These are phyloP conservation scores for Neelides folsomi DNA, from an alignment of 2,888 invertebrate species.

Conservation along the genomic window DNA sequence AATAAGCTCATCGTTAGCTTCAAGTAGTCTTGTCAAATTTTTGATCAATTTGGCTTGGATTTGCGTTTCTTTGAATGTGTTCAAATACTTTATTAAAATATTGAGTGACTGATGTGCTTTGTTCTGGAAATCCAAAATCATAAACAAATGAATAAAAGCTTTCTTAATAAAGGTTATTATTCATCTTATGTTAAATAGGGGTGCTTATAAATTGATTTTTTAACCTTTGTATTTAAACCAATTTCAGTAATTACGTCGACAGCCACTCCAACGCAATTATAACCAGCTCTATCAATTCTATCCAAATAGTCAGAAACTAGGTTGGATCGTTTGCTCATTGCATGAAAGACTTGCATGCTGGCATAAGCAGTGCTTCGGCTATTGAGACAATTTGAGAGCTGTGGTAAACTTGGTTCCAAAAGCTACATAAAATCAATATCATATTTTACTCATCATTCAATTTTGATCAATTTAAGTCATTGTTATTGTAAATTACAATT, in stretches of 20 bases:
- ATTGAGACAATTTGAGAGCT: constrained; percentile 62
- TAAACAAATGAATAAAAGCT: no score
- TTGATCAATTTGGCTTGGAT: no score
- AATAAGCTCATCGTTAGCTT: no score
- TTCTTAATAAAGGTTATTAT: no score
- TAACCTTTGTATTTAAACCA: no score
- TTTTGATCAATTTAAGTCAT: background rate
- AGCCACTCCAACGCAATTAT: constrained; percentile 14
- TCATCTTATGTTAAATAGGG: no score
- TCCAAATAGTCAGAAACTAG: constrained; percentile 57
- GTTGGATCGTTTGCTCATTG: constrained; percentile 57
- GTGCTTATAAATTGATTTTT: no score
- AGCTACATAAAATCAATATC: constrained; percentile 41
- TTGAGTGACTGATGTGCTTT: no score
- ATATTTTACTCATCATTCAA: background rate
- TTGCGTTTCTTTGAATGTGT: no score
- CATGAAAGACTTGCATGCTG: constrained; percentile 55
- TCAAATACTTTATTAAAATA: no score
- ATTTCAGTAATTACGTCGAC: constrained; percentile 12
- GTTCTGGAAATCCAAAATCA: no score
- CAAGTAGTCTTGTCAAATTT: no score
- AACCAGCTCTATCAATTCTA: constrained; percentile 53
- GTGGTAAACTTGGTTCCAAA: constrained; percentile 65
- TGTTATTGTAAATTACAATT: constrained; percentile 1
- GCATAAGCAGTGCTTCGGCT: constrained; percentile 48